These are phyloP conservation scores for Cervus canadensis DNA, from an alignment of 2,113 vertebrate species.

Conservation along the genomic window DNA sequence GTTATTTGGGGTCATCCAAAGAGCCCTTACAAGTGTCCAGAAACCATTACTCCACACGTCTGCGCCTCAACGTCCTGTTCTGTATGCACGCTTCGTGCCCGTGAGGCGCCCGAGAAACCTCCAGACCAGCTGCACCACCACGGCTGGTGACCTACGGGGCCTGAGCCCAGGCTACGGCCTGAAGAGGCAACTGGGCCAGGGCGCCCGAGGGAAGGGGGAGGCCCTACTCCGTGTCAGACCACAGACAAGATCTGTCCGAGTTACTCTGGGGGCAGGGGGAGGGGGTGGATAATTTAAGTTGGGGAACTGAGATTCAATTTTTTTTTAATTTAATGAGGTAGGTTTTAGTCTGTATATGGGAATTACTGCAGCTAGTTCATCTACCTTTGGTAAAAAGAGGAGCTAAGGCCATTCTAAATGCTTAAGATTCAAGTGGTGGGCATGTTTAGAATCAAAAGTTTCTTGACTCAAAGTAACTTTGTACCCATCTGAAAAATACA, in stretches of 20 bases:
- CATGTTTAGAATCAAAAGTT: background rate
- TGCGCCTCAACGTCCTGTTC: background rate
- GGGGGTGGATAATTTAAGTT: background rate
- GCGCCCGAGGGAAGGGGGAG: background rate
- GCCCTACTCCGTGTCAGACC: background rate
- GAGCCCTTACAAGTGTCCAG: background rate
- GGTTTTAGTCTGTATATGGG: background rate
- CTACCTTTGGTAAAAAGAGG: background rate
- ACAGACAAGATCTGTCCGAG: background rate
- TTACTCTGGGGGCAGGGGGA: background rate
- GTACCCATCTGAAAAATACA: background rate
- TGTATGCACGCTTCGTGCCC: background rate
- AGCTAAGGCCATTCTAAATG: background rate
- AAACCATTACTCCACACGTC: background rate
- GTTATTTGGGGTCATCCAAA: background rate
- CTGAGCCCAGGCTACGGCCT: accelerated
- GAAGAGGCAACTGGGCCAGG: background rate
- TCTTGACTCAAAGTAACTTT: background rate
- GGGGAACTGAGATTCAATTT: background rate
- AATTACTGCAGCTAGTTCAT: background rate
- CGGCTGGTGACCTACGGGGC: accelerated
- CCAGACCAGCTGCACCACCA: background rate
- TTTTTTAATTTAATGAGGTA: background rate
- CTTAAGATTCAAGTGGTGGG: background rate
- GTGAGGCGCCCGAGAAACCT: background rate